Base-by-base conservation (phyloP, 2,888 invertebrate species). In the Pandemis corylana region DNA sequence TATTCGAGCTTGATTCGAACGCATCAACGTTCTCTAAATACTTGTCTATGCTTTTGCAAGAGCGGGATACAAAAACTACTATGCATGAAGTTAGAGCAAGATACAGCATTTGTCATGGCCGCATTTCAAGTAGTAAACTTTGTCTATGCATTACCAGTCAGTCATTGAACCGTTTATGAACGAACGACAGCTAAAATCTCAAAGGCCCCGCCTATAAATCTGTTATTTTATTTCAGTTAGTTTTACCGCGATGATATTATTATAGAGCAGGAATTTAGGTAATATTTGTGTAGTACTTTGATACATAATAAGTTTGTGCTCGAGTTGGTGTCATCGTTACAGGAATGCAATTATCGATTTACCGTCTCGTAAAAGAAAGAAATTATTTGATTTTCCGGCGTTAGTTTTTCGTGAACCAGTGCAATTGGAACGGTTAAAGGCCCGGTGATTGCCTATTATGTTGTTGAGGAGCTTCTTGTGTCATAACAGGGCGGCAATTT, bases 151-250 rank as follows among this genome's bases (percentile, higher is more conserved):
- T 20, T 42, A 49, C 86, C 87, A 88, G 76, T 79, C 85, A 87
- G 86, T 90, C 89, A 88, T 89, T 89, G 89, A 90, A 90, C 91
- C 90, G 86, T 86, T 87, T 90, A 87, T 89, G 88, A 90, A 87
- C 90, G 90, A 91, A 89, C 90, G 90, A 92, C 69, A 73, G 89
- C 92, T 88, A 91, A 86, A 89, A 87, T 87, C 88, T 88, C 86
- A 78, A 84, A 92, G 91, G 91, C 93, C 94, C 92, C 94, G 94
- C 94, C 93, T 94, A 85, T 89, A 86, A 79, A 87, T 85, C 85
- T 87, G 88, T 89, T 89, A 89, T 88, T 91, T 89, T 86, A 88
- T 87, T 90, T 90, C 84, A 87, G 86, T 88, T 89, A 85, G 86
- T 85, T 89, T 89, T 77, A 80, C 85, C 91, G 93, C 90, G 87